Percentiles rank a stretch among this genome's conserved stretches.
These are phyloP conservation scores for Drosophila merina DNA, from an alignment of 2,888 invertebrate species.

Conservation along the genomic window DNA sequence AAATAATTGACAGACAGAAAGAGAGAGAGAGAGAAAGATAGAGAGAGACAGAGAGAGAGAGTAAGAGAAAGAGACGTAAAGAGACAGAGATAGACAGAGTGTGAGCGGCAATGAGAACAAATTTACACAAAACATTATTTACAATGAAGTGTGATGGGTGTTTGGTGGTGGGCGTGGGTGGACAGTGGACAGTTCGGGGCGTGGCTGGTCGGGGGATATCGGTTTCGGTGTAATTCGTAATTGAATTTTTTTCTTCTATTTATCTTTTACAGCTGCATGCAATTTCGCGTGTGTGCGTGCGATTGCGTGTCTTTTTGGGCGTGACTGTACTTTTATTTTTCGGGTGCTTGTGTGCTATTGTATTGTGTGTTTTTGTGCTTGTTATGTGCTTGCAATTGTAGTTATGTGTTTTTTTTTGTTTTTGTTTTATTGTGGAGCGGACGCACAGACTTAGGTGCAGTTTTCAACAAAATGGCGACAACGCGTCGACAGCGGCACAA, in stretches of 20 bases:
- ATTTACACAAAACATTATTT: slow-evolving; percentile 64
- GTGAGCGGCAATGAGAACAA: slow-evolving; percentile 50
- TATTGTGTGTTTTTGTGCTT: slow-evolving; percentile 26
- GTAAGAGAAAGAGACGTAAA: slow-evolving; percentile 18
- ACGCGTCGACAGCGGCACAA: slow-evolving; percentile 62
- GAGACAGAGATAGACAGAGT: slow-evolving; percentile 40
- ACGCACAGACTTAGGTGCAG: slow-evolving; percentile 41
- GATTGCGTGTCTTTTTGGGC: slow-evolving; percentile 24
- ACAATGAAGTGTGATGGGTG: slow-evolving; percentile 63
- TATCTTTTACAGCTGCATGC: slow-evolving; percentile 58
- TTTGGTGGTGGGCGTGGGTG: slow-evolving; percentile 14
- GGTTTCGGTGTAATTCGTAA: slow-evolving; percentile 21
- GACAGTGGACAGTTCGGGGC: slow-evolving; percentile 13
- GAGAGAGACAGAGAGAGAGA: slow-evolving; percentile 21
- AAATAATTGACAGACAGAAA: slow-evolving; percentile 15
- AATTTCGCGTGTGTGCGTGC: slow-evolving; percentile 39
- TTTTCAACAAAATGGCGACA: slow-evolving; percentile 30
- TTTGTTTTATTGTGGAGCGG: slow-evolving; percentile 32
- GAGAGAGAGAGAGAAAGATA: slow-evolving; percentile 31
- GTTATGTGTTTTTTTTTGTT: slow-evolving; percentile 5
- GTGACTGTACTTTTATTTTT: slow-evolving; percentile 26
- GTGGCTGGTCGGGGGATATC: slow-evolving; percentile 25
- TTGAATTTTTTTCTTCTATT: slow-evolving; percentile 14
- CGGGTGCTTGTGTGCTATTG: slow-evolving; percentile 20
- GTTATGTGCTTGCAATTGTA: slow-evolving; percentile 13